Evolutionary conservation across 2,113 vertebrate genomes (phyloP), one percentile per base, ranked within the genome.

Genomic region (Dascyllus trimaculatus): DNA sequence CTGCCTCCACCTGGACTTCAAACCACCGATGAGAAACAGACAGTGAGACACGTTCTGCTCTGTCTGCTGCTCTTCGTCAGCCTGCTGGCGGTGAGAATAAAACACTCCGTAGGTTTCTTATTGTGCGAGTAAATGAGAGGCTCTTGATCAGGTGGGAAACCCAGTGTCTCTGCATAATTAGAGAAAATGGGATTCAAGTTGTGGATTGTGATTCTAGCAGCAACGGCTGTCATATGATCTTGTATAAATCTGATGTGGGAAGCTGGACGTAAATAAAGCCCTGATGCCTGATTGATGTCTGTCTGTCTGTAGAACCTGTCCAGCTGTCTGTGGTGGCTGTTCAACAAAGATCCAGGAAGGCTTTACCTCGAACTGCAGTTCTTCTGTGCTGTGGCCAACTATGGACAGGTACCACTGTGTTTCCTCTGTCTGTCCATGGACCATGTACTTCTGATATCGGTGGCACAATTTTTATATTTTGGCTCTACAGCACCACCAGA

Each of bases 321-420:
- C 80, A 99, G 97, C 88, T 99, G 97, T 85, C 94, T 99, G 61
- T 99, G 98, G 98, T 99, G 98, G 97, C 84, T 99, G 49, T 97
- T 98, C 85, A 99, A 97, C 90, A 95, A 93, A 46, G 96, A 97
- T 86, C 97, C 98, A 62, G 97, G 98, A 52, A 95, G 96, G 43
- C 96, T 99, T 0, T 99, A 99, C 79, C 96, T 99, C 18, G 97
- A 99, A 57, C 85, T 99, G 64, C 98, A 99, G 92, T 99, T 99
- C 92, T 99, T 99, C 93, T 99, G 98, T 80, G 97, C 97, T 7
- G 96, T 98, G 43, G 96, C 96, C 67, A 99, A 99, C 93, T 99
- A 98, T 84, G 98, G 97, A 85, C 98, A 99, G 97, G 98, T 99
- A 95, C 26, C 67, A 1, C 4, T 18, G 21, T 1, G 22, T 52